phyloP scores from a whole-genome alignment of 2,797 vertebrate species.

The Rhincodon typus region DNA sequence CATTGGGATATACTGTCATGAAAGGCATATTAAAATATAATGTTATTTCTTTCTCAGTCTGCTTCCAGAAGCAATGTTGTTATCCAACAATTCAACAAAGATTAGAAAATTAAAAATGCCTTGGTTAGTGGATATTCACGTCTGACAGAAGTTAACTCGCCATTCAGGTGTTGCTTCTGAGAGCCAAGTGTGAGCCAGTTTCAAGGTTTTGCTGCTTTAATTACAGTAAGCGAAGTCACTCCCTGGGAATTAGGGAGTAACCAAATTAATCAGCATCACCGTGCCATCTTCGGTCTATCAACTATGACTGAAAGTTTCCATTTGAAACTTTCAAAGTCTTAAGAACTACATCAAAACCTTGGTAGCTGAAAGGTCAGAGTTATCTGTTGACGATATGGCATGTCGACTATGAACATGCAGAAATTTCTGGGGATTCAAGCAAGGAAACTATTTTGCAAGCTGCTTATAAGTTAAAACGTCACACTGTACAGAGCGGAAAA shows the following conservation, averaged over 20 bases:
- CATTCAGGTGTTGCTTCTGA: not conserved
- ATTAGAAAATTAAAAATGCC: not conserved
- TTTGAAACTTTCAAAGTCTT: not conserved
- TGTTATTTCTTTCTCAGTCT: not conserved
- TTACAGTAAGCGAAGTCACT: not conserved
- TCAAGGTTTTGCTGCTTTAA: not conserved
- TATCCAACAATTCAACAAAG: not conserved
- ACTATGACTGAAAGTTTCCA: not conserved
- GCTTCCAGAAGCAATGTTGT: not conserved
- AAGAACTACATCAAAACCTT: not conserved
- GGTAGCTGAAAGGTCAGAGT: not conserved
- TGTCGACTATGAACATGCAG: not conserved
- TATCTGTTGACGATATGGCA: not conserved
- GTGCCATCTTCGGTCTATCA: not conserved
- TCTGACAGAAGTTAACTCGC: not conserved
- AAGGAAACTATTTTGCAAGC: not conserved
- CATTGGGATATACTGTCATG: not conserved
- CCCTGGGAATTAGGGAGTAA: not conserved
- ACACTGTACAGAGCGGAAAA: not conserved
- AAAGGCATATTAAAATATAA: not conserved
- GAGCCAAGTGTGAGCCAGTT: not conserved
- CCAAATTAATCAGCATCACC: not conserved
- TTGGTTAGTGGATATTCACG: not conserved
- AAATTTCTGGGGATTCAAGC: not conserved
- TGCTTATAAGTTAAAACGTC: not conserved